These are phyloP conservation scores for Sterrhoptilus dennistouni DNA, from an alignment of 2,113 vertebrate species.

Conservation along the genomic window DNA sequence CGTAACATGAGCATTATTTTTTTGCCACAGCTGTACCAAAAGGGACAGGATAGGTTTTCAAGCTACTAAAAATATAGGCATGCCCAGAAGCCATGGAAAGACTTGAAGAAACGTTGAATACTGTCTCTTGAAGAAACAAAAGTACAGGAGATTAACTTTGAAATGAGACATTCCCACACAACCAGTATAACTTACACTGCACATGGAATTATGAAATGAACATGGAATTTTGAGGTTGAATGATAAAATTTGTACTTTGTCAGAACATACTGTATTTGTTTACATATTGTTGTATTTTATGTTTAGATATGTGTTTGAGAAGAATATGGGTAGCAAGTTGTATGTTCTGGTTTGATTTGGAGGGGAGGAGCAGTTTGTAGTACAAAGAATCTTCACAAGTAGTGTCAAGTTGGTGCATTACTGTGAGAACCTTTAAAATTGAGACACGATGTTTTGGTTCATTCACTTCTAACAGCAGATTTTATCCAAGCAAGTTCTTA, in stretches of 20 bases:
- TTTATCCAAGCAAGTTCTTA: neutral
- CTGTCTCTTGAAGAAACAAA: slow-evolving; percentile 64
- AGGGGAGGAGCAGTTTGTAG: neutral
- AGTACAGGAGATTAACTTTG: slow-evolving; percentile 65
- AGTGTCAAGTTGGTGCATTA: neutral
- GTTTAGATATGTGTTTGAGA: slow-evolving; percentile 6
- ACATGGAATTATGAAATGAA: slow-evolving; percentile 51
- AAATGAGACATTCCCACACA: slow-evolving; percentile 50
- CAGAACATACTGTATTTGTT: slow-evolving; percentile 29
- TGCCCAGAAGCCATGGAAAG: slow-evolving; percentile 64
- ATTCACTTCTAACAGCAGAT: neutral
- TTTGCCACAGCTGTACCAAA: slow-evolving; percentile 66
- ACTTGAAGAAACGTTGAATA: slow-evolving; percentile 68
- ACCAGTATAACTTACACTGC: slow-evolving; percentile 38
- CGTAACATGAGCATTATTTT: slow-evolving; percentile 61
- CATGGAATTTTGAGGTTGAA: slow-evolving; percentile 49
- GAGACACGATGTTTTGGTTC: neutral
- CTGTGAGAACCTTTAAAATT: neutral
- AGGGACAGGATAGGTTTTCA: slow-evolving; percentile 70
- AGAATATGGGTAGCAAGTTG: neutral
- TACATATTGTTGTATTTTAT: slow-evolving; percentile 10
- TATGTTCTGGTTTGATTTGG: neutral
- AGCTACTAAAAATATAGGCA: slow-evolving; percentile 69
- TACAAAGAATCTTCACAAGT: neutral
- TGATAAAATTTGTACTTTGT: slow-evolving; percentile 41